Evolutionary conservation across 2,888 invertebrate species (phyloP), one percentile per base, ranked within the genome.

Genomic region (Lissonota sp.): DNA sequence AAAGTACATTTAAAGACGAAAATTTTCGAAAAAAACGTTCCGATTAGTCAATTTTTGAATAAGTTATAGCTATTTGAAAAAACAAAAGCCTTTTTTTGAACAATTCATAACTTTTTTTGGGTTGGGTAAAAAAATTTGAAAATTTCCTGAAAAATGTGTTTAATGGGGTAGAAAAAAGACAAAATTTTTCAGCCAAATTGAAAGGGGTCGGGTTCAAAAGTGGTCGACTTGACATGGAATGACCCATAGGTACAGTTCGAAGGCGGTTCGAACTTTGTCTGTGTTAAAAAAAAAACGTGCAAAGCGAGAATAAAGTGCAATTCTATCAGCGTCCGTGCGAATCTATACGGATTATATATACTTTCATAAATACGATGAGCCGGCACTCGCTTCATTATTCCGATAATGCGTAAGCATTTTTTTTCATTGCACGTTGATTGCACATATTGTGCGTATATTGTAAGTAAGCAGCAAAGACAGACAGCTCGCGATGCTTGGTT

Each of bases 391-490:
- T 26, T 2, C 26, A 26, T 26, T 55, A 70, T 86, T 84, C 75
- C 73, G 3, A 26, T 87, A 86, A 83, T 84, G 84, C 80, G 74
- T 84, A 86, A 66, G 86, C 83, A 85, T 82, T 85, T 88, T 86
- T 72, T 84, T 80, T 88, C 81, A 82, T 71, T 75, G 72, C 83
- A 77, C 62, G 70, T 83, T 82, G 82, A 70, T 84, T 85, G 74
- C 80, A 26, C 26, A 86, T 80, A 82, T 81, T 77, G 26, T 77
- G 26, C 26, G 67, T 85, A 63, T 85, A 85, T 62, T 62, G 79
- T 78, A 76, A 75, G 66, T 77, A 60, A 57, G 55, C 58, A 26
- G 49, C 70, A 70, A n/a, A 58, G 53, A 62, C 57, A 70, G 57
- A 79, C 57, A 42, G 42, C 73, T 79, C 57, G 73, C 63, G n/a